A percentile compares a stretch with the other conserved stretches of the same genome.
These are phyloP conservation scores for Brassicogethes aeneus DNA, from an alignment of 2,888 invertebrate genomes.

Conservation along the genomic window DNA sequence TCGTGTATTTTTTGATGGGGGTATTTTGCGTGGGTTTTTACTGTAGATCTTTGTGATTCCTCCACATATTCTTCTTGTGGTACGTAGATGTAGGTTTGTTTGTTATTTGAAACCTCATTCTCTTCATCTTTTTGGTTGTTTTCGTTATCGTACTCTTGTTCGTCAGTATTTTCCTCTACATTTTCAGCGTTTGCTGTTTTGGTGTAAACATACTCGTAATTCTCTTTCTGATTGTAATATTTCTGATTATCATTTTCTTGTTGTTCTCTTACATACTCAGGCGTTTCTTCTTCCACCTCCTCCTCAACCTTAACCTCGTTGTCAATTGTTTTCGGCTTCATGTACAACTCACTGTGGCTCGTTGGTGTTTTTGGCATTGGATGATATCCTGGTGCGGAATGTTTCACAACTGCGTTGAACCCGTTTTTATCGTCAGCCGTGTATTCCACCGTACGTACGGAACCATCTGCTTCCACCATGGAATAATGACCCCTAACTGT, in stretches of 20 bases:
- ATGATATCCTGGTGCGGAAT: constrained; percentile 42
- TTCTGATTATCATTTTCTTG: constrained; percentile 8
- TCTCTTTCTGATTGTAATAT: constrained; percentile 6
- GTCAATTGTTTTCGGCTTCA: constrained; percentile 14
- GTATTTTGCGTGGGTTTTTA: constrained; percentile 9
- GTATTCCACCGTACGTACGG: constrained; percentile 51
- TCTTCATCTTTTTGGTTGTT: constrained; percentile 5
- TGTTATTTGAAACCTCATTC: constrained; percentile 2
- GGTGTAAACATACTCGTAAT: neutral
- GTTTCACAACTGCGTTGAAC: constrained; percentile 50
- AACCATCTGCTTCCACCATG: constrained; percentile 58
- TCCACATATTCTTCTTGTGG: constrained; percentile 17
- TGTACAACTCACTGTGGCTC: constrained; percentile 23
- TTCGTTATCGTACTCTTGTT: constrained; percentile 1
- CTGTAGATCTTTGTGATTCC: constrained; percentile 16
- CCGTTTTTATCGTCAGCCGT: constrained; percentile 49
- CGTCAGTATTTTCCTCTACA: constrained; percentile 3
- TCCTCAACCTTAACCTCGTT: constrained; percentile 5
- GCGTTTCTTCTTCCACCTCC: constrained; percentile 5
- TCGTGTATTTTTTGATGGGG: constrained; percentile 8
- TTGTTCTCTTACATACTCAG: constrained; percentile 9
- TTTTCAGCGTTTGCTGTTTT: constrained; percentile 7
- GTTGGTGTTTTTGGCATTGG: constrained; percentile 19
- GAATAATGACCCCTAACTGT: constrained; percentile 57
- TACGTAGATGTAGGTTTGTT: constrained; percentile 14